A percentile compares a stretch with the other conserved stretches of the same genome.
phyloP scores from a whole-genome alignment of 2,797 vertebrate species.

The Brotogeris chrysoptera region DNA sequence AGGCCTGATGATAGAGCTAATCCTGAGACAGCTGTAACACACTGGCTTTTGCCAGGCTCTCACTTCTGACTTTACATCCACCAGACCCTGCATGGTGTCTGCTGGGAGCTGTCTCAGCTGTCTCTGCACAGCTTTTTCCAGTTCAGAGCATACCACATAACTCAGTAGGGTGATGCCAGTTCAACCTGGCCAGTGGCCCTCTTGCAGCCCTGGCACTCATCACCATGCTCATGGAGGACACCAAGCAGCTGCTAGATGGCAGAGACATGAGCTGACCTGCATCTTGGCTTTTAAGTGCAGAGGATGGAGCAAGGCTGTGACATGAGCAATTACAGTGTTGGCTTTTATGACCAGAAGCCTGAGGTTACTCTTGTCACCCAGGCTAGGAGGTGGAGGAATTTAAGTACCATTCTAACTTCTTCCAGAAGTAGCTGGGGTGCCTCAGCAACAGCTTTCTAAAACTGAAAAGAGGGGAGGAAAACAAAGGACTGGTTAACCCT shows the following conservation, averaged over 20 bases:
- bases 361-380: background rate
- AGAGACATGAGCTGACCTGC: background rate
- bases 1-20: background rate
- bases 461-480: background rate
- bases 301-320: background rate
- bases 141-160: background rate
- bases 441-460: background rate
- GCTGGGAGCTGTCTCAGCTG: background rate
- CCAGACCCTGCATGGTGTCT: background rate
- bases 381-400: background rate
- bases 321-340: background rate
- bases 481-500: background rate
- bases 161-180: background rate
- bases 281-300: background rate
- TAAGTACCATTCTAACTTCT: background rate
- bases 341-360: background rate
- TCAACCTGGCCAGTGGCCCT: background rate
- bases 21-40: background rate
- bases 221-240: accelerated
- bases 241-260: background rate
- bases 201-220: background rate
- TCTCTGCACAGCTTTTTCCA: background rate
- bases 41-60: background rate
- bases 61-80: background rate
- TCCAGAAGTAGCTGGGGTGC: background rate